These are phyloP conservation scores for Choloepus hoffmanni DNA, from an alignment of 2,113 vertebrate genomes.

Conservation along the genomic window DNA sequence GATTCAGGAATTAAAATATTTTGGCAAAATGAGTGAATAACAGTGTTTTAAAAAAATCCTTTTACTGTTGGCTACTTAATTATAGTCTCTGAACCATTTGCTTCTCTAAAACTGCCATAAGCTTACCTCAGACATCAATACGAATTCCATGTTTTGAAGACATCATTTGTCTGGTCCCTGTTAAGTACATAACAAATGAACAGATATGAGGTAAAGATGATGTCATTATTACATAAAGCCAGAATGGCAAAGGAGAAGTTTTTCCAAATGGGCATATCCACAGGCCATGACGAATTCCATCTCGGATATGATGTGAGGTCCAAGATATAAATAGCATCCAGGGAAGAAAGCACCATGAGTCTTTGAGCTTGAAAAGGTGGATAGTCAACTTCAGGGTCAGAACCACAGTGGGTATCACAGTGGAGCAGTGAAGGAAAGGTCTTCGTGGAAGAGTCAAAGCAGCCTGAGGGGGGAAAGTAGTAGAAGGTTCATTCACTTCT, in stretches of 20 bases:
- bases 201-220: conserved; percentile 95
- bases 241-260: conserved; percentile 95
- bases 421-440: conserved; percentile 96
- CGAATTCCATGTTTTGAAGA: conserved; percentile 94
- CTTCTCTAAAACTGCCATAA: not conserved
- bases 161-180: conserved; percentile 94
- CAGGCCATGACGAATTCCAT: conserved; percentile 94
- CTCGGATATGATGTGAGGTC: conserved; percentile 96
- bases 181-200: conserved; percentile 96
- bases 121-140: conserved; percentile 91
- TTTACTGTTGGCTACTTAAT: conserved; percentile 33
- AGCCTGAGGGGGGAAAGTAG: conserved; percentile 87
- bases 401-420: conserved; percentile 92
- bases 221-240: conserved; percentile 95
- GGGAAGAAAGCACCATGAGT: conserved; percentile 96
- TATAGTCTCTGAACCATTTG: not conserved
- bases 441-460: conserved; percentile 93
- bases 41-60: conserved; percentile 6
- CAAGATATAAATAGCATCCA: conserved; percentile 98
- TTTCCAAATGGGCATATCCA: conserved; percentile 97
- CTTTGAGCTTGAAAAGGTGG: conserved; percentile 94
- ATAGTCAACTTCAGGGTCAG: conserved; percentile 92
- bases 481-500: not conserved
- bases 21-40: not conserved
- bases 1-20: conserved; percentile 28